Percentiles rank a stretch among this genome's conserved stretches.
These are phyloP conservation scores for Ceyx melanurus DNA, from an alignment of 2,113 vertebrate genomes.

Conservation along the genomic window DNA sequence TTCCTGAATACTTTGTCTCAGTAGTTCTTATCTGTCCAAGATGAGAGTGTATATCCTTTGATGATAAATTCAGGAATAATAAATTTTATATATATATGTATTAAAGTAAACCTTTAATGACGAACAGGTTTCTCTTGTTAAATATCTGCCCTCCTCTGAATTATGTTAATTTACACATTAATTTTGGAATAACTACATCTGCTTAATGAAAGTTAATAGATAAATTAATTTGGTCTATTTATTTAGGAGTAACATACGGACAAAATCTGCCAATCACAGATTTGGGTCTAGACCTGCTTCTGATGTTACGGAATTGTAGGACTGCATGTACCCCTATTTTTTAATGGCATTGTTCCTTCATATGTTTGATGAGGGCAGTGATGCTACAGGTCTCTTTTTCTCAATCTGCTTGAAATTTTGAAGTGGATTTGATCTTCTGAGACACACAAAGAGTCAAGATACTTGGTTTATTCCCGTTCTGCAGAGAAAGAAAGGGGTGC, in stretches of 20 bases:
- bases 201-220: neutral
- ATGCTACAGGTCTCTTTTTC: neutral
- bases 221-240: neutral
- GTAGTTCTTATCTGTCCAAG: neutral
- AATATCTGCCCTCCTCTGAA: neutral
- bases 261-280: neutral
- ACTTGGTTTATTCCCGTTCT: too few relatives aligned
- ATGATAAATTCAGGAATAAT: neutral
- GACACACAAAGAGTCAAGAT: too few relatives aligned
- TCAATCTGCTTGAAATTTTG: neutral
- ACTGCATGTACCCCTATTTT: neutral
- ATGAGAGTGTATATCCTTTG: neutral
- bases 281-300: neutral
- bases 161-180: neutral
- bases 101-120: neutral
- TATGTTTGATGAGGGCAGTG: neutral
- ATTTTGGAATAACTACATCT: neutral
- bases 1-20: neutral
- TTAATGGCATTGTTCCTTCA: neutral
- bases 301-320: neutral
- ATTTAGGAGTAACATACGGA: neutral
- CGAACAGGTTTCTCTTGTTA: neutral
- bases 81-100: neutral
- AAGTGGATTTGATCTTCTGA: neutral
- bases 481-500: too few relatives aligned